Evolutionary conservation across 2,797 vertebrate genomes (phyloP).

Genomic region (Rhincodon typus): DNA sequence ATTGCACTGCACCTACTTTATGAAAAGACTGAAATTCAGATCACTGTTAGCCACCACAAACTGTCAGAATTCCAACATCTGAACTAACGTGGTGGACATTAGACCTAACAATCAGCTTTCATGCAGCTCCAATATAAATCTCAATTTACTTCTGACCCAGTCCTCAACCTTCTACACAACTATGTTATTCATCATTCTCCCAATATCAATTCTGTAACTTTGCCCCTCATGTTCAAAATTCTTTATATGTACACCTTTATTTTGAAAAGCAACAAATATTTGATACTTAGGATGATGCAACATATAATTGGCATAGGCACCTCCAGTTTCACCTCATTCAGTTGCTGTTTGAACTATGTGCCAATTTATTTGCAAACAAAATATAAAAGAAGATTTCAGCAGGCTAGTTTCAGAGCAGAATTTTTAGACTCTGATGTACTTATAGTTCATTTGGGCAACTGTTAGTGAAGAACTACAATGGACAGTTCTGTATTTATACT

Average conservation of each 20-base stretch:
- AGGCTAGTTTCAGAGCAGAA: background rate
- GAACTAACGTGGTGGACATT: background rate
- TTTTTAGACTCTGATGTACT: background rate
- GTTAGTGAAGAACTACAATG: background rate
- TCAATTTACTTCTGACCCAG: too few species aligned
- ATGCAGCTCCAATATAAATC: background rate
- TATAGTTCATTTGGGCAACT: background rate
- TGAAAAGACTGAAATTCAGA: background rate
- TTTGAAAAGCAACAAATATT: background rate
- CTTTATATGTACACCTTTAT: background rate
- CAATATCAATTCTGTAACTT: background rate
- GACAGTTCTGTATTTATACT: background rate
- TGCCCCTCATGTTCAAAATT: background rate
- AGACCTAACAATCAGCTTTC: background rate
- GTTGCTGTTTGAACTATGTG: background rate
- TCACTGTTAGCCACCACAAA: background rate
- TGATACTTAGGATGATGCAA: background rate
- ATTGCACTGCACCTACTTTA: too few species aligned
- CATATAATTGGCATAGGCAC: background rate
- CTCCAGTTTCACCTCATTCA: background rate
- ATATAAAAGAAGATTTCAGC: background rate
- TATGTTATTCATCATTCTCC: background rate
- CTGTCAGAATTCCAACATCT: background rate
- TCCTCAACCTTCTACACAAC: background rate
- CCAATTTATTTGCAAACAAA: background rate